A percentile compares a stretch with the other conserved stretches of the same genome.
These are phyloP conservation scores for Falco biarmicus DNA, from an alignment of 2,797 vertebrate species.

Conservation along the genomic window DNA sequence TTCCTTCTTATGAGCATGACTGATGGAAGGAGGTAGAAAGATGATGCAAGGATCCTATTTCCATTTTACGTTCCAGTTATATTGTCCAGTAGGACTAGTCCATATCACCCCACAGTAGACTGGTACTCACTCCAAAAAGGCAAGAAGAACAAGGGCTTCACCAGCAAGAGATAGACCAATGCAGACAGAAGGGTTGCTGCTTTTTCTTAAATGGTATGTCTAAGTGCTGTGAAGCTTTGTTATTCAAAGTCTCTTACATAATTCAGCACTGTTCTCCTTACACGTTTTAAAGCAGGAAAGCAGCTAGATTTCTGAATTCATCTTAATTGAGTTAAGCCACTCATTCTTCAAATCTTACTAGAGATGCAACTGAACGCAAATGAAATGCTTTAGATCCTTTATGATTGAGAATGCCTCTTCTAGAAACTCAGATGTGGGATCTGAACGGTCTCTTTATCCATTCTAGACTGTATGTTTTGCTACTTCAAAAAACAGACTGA, in stretches of 20 bases:
- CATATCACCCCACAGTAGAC: neutral
- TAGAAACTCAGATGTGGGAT: neutral
- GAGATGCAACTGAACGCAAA: neutral
- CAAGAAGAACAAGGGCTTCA: neutral
- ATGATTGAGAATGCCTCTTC: neutral
- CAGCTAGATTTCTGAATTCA: slow-evolving; percentile 14
- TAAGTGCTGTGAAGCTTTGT: slow-evolving; percentile 30
- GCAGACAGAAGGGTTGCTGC: neutral
- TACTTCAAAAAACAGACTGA: neutral
- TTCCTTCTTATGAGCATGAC: neutral
- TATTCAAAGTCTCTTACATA: slow-evolving; percentile 31
- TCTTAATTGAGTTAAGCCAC: neutral
- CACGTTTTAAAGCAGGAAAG: neutral
- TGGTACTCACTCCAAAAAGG: neutral
- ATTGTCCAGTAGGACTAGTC: neutral
- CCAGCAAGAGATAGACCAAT: neutral
- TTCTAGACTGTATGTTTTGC: neutral
- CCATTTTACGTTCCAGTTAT: neutral
- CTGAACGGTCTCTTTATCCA: neutral
- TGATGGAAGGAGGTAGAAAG: neutral
- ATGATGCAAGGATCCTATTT: neutral
- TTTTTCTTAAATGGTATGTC: neutral
- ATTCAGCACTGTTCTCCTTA: slow-evolving; percentile 29
- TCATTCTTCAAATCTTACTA: neutral
- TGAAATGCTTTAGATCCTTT: neutral